phyloP scores from a whole-genome alignment of 2,888 invertebrate genomes.

The Dolichopus griseipennis region DNA sequence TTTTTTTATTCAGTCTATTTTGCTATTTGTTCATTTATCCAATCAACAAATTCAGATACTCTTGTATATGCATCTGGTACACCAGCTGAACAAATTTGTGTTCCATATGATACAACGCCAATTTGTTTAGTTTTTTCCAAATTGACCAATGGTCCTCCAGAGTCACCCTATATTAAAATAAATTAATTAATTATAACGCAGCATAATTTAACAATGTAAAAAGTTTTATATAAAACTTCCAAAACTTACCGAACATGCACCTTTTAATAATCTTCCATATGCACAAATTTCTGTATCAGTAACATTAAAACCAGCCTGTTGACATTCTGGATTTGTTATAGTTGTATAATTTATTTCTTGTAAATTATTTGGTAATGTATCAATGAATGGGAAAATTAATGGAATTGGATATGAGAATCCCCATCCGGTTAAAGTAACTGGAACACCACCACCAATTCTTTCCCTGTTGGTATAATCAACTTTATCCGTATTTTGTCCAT shows the following conservation, averaged over 20 bases:
- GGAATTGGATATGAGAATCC: slow-evolving; percentile 33
- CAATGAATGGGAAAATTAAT: slow-evolving; percentile 21
- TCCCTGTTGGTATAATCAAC: slow-evolving; percentile 38
- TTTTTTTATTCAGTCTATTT: slow-evolving; percentile 16
- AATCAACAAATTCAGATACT: slow-evolving; percentile 34
- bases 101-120: slow-evolving; percentile 39
- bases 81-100: slow-evolving; percentile 23
- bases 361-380: slow-evolving; percentile 30
- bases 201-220: background rate
- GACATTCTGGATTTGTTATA: slow-evolving; percentile 34
- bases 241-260: slow-evolving; percentile 35
- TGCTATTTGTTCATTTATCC: slow-evolving; percentile 34
- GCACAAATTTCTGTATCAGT: slow-evolving; percentile 38
- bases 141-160: slow-evolving; percentile 40
- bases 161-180: slow-evolving; percentile 33
- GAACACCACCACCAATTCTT: slow-evolving; percentile 30
- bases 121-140: slow-evolving; percentile 28
- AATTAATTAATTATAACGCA: background rate
- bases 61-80: slow-evolving; percentile 39
- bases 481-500: slow-evolving; percentile 36
- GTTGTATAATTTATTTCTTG: slow-evolving; percentile 35
- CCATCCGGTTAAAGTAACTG: slow-evolving; percentile 37
- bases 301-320: slow-evolving; percentile 31
- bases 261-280: slow-evolving; percentile 27
- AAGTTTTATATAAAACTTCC: background rate